Evolutionary conservation across 2,888 invertebrate genomes (phyloP).

Genomic region (Dicyrtoma fusca): DNA sequence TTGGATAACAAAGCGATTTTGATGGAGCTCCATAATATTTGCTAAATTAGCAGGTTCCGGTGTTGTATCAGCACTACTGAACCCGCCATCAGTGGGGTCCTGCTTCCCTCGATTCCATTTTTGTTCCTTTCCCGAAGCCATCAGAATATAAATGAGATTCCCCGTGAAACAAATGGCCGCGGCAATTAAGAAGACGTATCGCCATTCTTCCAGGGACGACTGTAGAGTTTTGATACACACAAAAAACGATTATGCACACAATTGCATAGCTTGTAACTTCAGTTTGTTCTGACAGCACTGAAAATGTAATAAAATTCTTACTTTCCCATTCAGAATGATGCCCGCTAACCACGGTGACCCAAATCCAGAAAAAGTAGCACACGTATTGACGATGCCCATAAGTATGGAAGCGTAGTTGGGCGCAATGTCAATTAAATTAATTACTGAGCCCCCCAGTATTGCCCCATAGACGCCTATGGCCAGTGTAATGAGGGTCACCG

Average conservation of each 20-base stretch:
- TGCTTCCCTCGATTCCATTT: conserved; percentile 39
- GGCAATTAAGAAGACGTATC: conserved; percentile 42
- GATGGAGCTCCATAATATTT: too few relatives aligned
- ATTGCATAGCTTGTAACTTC: neutral
- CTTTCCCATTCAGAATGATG: conserved; percentile 33
- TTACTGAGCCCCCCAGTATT: conserved; percentile 38
- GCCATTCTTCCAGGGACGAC: conserved; percentile 41
- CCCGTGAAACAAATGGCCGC: conserved; percentile 37
- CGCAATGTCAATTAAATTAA: conserved; percentile 48
- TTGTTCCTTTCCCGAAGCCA: conserved; percentile 45
- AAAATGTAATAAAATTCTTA: conserved; percentile 9
- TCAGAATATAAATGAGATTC: conserved; percentile 37
- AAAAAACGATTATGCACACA: conserved; percentile 15
- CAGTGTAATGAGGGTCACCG: conserved; percentile 54
- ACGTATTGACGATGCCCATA: conserved; percentile 43
- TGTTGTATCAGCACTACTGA: too few relatives aligned
- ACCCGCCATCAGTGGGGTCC: too few relatives aligned
- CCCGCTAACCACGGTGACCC: conserved; percentile 35
- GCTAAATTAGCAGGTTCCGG: too few relatives aligned
- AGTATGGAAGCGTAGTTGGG: conserved; percentile 47
- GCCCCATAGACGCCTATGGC: conserved; percentile 43
- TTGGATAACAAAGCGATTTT: too few relatives aligned
- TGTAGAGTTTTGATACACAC: too few relatives aligned
- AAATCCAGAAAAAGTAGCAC: conserved; percentile 31
- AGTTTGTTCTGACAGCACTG: neutral